These are phyloP conservation scores for Vulpes ferrilata DNA, from an alignment of 2,113 vertebrate species.

Conservation along the genomic window DNA sequence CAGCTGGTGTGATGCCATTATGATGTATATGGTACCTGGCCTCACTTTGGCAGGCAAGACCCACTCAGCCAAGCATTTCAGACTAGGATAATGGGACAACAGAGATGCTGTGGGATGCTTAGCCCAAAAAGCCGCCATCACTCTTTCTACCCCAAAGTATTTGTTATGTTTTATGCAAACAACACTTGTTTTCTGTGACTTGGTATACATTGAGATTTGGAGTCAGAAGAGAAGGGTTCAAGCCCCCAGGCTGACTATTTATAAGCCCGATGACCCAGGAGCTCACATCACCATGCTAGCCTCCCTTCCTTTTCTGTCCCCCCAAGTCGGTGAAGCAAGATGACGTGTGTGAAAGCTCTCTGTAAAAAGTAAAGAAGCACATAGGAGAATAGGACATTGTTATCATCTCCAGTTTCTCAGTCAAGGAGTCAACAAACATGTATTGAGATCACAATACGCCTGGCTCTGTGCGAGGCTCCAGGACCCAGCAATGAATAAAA, in stretches of 20 bases:
- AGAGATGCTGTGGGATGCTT: slow-evolving; percentile 57
- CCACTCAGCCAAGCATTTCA: slow-evolving; percentile 49
- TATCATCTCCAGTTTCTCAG: neutral
- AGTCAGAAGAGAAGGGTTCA: neutral
- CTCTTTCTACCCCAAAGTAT: slow-evolving; percentile 70
- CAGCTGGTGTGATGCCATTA: slow-evolving; percentile 63
- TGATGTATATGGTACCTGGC: slow-evolving; percentile 65
- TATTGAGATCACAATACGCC: neutral
- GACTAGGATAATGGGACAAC: slow-evolving; percentile 70
- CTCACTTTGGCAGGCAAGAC: slow-evolving; percentile 66
- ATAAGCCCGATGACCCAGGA: neutral
- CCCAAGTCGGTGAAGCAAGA: neutral
- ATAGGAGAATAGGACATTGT: neutral
- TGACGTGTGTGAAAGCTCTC: neutral
- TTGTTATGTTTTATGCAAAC: slow-evolving; percentile 68
- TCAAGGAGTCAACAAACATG: slow-evolving; percentile 14
- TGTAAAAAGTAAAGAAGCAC: neutral
- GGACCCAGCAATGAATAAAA: neutral
- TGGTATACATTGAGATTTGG: neutral
- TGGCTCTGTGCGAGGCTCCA: neutral
- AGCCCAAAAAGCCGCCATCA: slow-evolving; percentile 67
- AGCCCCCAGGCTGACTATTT: neutral
- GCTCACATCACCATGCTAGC: neutral
- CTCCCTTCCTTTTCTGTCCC: neutral
- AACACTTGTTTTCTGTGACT: slow-evolving; percentile 38